Conservation (phyloP, 2,797 vertebrate genomes). For the Lepidocolaptes lacrymiger region DNA sequence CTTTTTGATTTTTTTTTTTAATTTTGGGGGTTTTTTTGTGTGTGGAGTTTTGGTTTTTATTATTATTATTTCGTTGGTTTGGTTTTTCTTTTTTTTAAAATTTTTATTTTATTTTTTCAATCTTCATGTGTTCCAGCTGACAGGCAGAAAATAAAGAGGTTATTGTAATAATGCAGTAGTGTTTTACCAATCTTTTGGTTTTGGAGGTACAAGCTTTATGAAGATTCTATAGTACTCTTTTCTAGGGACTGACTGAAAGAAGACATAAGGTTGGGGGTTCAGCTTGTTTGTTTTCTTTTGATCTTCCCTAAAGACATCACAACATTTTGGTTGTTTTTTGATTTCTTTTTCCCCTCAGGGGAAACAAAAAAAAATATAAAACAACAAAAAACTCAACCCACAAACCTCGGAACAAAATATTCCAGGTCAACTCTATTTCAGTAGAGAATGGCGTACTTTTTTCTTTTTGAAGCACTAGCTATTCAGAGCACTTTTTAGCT, state of each 20-base stretch:
- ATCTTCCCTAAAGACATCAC: not conserved
- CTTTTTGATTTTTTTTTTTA: no score
- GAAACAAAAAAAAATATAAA: not conserved
- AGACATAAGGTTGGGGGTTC: rapidly evolving
- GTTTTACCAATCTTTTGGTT: not conserved
- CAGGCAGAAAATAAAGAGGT: not conserved
- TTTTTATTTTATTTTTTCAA: not conserved
- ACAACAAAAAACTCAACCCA: not conserved
- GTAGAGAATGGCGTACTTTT: rapidly evolving
- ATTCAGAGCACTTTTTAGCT: not conserved
- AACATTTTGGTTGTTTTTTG: not conserved
- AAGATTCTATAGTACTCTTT: not conserved
- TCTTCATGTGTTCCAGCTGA: not conserved
- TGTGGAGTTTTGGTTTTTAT: no score
- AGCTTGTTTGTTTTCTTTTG: not conserved
- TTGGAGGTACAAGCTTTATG: not conserved
- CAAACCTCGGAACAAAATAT: not conserved
- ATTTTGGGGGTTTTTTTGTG: no score
- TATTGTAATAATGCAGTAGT: not conserved
- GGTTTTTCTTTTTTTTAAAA: no score
- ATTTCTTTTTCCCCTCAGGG: no score
- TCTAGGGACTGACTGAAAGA: not conserved
- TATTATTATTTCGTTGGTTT: no score
- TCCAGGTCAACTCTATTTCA: not conserved
- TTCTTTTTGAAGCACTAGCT: not conserved